Evolutionary conservation across 2,888 invertebrate genomes (phyloP).

Genomic region (Drosophila niveifrons): DNA sequence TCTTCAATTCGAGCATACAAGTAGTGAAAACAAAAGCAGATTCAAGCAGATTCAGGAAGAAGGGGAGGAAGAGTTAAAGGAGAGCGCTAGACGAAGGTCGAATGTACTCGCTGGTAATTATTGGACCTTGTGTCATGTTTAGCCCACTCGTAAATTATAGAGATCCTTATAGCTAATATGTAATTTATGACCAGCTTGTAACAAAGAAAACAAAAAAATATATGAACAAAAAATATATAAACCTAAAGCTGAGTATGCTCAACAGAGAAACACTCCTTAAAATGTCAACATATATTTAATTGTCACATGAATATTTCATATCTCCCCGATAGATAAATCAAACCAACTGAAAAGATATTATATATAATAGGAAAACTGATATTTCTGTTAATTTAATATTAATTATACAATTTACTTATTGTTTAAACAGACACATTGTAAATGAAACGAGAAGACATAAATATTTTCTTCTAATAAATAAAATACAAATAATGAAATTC

Average conservation of each 20-base stretch:
- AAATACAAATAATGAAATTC: too few species aligned
- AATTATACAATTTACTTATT: too few species aligned
- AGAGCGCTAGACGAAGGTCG: neutral
- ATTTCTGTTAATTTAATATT: too few species aligned
- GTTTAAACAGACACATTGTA: too few species aligned
- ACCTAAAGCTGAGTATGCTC: neutral
- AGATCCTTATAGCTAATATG: constrained; percentile 80
- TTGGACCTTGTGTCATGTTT: constrained; percentile 58
- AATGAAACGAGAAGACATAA: too few species aligned
- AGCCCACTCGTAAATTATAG: constrained; percentile 79
- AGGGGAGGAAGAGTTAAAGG: neutral
- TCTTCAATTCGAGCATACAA: constrained; percentile 1
- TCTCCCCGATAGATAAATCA: too few species aligned
- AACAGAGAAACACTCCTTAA: neutral
- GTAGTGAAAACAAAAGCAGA: neutral
- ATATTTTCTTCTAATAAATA: too few species aligned
- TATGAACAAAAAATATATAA: neutral
- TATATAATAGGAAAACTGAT: too few species aligned
- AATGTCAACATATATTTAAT: too few species aligned
- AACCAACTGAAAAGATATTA: too few species aligned
- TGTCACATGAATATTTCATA: too few species aligned
- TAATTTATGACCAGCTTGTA: constrained; percentile 72
- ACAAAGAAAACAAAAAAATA: constrained; percentile 27
- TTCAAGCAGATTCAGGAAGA: neutral
- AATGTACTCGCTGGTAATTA: constrained; percentile 52